A percentile compares a stretch with the other conserved stretches of the same genome.
Conservation (phyloP, 35 echinoderm and acorn worm genomes). For the Heliocidaris tuberculata region DNA sequence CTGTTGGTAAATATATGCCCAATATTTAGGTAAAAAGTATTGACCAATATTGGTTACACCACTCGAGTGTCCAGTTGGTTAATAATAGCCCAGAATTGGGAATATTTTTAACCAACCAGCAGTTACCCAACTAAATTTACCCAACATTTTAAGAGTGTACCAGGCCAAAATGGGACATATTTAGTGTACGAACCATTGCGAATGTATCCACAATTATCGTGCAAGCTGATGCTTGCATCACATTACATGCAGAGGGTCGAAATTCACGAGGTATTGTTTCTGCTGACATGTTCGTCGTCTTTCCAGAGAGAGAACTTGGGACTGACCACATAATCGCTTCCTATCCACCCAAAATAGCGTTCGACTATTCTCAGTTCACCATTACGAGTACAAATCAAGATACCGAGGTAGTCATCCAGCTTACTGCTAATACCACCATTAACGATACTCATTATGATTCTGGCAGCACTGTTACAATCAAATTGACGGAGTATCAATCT, state of each 20-base stretch:
- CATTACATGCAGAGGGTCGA: not conserved
- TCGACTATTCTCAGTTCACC: not conserved
- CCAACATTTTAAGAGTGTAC: too few species aligned
- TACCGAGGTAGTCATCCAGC: not conserved
- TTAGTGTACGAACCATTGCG: not conserved
- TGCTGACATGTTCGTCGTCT: slow-evolving; percentile 4
- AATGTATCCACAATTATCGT: not conserved
- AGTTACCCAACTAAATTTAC: too few species aligned
- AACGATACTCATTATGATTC: not conserved
- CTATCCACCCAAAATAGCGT: not conserved
- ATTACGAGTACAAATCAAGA: not conserved
- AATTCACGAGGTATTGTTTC: not conserved
- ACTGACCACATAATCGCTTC: not conserved
- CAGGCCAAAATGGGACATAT: not conserved
- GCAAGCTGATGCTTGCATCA: not conserved
- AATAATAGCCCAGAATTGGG: too few species aligned
- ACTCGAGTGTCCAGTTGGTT: too few species aligned
- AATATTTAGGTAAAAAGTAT: too few species aligned
- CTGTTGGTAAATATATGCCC: too few species aligned
- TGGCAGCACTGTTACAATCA: not conserved
- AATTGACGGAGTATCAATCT: not conserved
- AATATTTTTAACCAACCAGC: too few species aligned
- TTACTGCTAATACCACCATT: not conserved
- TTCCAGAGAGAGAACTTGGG: slow-evolving; percentile 7
- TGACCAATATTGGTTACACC: too few species aligned